phyloP scores from a whole-genome alignment of 2,797 vertebrate genomes.

The Parauchenoglanis punctatus region DNA sequence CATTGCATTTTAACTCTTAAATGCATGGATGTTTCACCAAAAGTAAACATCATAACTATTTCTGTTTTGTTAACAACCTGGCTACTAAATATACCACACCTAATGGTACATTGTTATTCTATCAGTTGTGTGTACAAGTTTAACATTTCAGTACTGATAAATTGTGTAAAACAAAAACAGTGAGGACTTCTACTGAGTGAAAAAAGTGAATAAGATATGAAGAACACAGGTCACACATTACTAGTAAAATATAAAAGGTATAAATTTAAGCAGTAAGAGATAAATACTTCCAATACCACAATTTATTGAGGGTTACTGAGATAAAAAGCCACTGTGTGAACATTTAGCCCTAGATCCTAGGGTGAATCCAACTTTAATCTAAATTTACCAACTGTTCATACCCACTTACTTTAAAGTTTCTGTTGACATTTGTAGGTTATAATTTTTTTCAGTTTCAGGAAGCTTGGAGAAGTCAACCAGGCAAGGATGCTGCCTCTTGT shows the following conservation, averaged over 20 bases:
- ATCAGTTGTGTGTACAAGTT: not conserved
- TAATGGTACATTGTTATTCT: not conserved
- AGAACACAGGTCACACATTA: not conserved
- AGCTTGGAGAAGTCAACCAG: slow-evolving; percentile 96
- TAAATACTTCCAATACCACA: not conserved
- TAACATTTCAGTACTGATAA: not conserved
- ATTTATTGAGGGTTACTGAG: slow-evolving; percentile 55
- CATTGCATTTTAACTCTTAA: not conserved
- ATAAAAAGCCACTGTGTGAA: slow-evolving; percentile 50
- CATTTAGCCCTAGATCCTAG: slow-evolving; percentile 19
- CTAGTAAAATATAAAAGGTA: slow-evolving; percentile 16
- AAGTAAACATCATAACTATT: not conserved
- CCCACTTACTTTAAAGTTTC: slow-evolving; percentile 94
- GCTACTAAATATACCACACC: not conserved
- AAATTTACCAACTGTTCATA: not conserved
- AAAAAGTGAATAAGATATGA: not conserved
- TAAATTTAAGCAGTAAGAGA: not conserved
- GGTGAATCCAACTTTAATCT: not conserved
- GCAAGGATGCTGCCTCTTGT: slow-evolving; percentile 98
- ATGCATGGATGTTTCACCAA: not conserved
- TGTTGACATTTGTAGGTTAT: slow-evolving; percentile 98
- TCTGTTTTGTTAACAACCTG: not conserved
- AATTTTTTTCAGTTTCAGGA: slow-evolving; percentile 98
- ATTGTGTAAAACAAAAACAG: not conserved
- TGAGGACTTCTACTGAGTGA: not conserved